Conservation (phyloP, 2,797 vertebrate genomes). For the Gallinago stenura region DNA sequence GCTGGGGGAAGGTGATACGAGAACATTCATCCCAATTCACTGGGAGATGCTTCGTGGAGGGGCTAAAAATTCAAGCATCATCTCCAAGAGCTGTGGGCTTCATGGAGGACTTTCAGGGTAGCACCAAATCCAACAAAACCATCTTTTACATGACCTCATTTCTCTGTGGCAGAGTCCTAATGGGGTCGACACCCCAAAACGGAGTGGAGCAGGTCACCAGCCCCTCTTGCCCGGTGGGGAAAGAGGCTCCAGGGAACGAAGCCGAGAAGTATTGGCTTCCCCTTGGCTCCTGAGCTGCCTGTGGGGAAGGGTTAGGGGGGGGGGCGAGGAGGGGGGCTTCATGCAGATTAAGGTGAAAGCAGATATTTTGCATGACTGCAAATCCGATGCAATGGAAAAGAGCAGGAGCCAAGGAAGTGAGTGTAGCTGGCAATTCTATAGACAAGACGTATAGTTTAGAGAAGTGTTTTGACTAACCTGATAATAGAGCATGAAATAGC, state of each 20-base stretch:
- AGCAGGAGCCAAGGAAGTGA: slow-evolving; percentile 41
- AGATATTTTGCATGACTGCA: background rate
- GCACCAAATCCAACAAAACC: background rate
- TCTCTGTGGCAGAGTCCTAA: background rate
- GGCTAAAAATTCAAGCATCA: background rate
- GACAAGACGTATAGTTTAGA: background rate
- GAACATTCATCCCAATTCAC: background rate
- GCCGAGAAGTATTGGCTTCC: background rate
- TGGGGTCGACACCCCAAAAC: rapidly evolving
- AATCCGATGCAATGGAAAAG: background rate
- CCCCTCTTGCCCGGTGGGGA: rapidly evolving
- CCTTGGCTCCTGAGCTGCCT: background rate
- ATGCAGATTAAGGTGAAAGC: background rate
- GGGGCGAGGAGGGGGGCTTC: rapidly evolving
- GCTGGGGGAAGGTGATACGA: rapidly evolving
- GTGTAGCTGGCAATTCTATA: background rate
- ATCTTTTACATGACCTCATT: background rate
- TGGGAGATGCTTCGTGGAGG: background rate
- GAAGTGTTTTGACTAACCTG: slow-evolving; percentile 58
- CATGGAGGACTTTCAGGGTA: background rate
- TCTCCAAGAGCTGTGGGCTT: background rate
- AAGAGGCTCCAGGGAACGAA: rapidly evolving
- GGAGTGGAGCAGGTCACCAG: rapidly evolving
- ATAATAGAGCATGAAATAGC: slow-evolving; percentile 44
- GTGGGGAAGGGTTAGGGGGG: background rate